phyloP scores from a whole-genome alignment of 1,140 invertebrate species.

The Drosophila paulistorum region DNA sequence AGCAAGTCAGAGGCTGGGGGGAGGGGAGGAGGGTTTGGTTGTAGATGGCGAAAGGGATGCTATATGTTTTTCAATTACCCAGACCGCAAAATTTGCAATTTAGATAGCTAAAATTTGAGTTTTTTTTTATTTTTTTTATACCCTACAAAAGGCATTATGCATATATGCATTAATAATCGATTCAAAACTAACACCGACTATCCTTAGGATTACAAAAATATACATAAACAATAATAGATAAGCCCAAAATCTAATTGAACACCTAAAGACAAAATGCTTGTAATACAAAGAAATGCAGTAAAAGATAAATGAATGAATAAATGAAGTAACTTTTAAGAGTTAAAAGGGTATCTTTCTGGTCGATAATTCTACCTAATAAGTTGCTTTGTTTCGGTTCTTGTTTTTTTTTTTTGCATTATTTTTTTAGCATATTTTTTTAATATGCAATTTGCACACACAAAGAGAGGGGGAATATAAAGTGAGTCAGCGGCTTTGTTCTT shows the following conservation, averaged over 20 bases:
- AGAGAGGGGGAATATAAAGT: slow-evolving; percentile 1
- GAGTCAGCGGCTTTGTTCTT: slow-evolving; percentile 1
- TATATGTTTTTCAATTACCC: slow-evolving; percentile 74
- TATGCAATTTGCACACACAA: neutral
- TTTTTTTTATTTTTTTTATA: slow-evolving; percentile 25
- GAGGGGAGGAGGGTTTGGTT: neutral
- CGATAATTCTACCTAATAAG: too few relatives aligned
- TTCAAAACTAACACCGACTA: too few relatives aligned
- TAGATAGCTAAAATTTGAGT: slow-evolving; percentile 65
- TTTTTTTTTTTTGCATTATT: neutral
- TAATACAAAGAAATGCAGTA: too few relatives aligned
- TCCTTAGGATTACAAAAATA: too few relatives aligned
- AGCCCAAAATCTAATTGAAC: too few relatives aligned
- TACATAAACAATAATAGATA: too few relatives aligned
- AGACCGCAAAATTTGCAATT: slow-evolving; percentile 75
- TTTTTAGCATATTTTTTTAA: slow-evolving; percentile 18
- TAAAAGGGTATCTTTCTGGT: too few relatives aligned
- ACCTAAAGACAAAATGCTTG: too few relatives aligned
- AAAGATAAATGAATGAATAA: too few relatives aligned
- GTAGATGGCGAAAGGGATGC: neutral
- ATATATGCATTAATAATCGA: too few relatives aligned
- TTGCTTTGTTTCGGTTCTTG: too few relatives aligned
- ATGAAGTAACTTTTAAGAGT: too few relatives aligned
- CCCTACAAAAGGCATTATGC: neutral
- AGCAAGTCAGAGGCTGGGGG: neutral